Base-by-base conservation (phyloP, 1,140 invertebrate species). In the Stegodyphus mimosarum region DNA sequence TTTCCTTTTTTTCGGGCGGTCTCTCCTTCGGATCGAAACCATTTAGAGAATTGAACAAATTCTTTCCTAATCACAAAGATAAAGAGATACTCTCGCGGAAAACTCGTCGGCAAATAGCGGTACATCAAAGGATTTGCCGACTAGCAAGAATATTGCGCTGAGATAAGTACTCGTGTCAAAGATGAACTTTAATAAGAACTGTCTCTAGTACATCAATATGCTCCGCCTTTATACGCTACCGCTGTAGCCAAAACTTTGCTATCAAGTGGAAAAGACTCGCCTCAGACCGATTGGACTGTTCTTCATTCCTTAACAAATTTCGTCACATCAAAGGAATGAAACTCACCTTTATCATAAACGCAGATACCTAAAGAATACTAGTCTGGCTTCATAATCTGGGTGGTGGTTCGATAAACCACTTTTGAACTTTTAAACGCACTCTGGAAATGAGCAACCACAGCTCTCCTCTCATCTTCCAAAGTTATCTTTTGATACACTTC, bases 111-210 rank as follows among this genome's bases (percentile, higher is more conserved):
- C 70, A 74, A 83, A 83, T 83, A 48, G 71, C 18, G 49, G n/a
- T n/a, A 74, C 55, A 83, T 83, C 80, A 83, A 83, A 83, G 80
- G 50, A 17, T 66, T 63, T 64, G 33, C 50, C 60, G 51, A 49
- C 51, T 15, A 49, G 60, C 51, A 66, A 69, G 76, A 69, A 55
- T 78, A 52, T 69, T 51, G 49, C 18, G 33, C 17, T 49, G 48
- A 63, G 67, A 50, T 71, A 72, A 73, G 80, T 72, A 81, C 70
- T 17, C 7, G 15, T 63, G 53, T 80, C 69, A 80, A 80, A 80
- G 51, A 79, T 81, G 70, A 74, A 55, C 70, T 83, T 83, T 83
- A 83, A 83, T 83, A 83, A 74, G 80, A 74, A 83, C 70, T 13
- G 73, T 72, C 55, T 74, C 63, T 52, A 15, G 70, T 48, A 52